These are phyloP conservation scores for Lordiphosa mommai DNA, from an alignment of 1,140 invertebrate genomes.

Conservation along the genomic window DNA sequence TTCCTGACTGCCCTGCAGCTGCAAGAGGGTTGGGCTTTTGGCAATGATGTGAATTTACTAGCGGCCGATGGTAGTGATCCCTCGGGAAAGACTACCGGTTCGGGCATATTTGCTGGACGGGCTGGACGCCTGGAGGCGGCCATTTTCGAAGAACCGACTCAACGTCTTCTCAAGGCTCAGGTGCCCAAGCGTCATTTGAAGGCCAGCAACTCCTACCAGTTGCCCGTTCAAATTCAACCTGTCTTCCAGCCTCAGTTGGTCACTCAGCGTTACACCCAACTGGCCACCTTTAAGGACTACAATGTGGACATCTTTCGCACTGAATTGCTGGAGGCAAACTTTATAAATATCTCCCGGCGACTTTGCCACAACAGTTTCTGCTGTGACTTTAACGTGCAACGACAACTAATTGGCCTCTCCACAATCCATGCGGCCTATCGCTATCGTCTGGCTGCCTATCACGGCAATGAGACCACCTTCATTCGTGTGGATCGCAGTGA, in stretches of 20 bases:
- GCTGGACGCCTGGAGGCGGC: constrained; percentile 55
- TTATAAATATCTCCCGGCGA: background rate
- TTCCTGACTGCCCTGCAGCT: constrained; percentile 83
- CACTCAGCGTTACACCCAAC: constrained; percentile 27
- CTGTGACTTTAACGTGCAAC: constrained; percentile 28
- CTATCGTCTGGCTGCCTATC: constrained; percentile 79
- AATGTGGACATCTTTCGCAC: constrained; percentile 61
- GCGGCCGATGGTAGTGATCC: constrained; percentile 79
- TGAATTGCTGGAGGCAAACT: constrained; percentile 23
- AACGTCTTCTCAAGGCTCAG: constrained; percentile 41
- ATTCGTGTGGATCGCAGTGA: constrained; percentile 67
- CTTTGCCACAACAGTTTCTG: constrained; percentile 54
- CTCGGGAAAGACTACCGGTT: constrained; percentile 66
- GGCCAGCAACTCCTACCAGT: constrained; percentile 22
- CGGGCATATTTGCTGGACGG: constrained; percentile 80
- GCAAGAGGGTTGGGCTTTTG: constrained; percentile 81
- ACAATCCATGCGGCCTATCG: constrained; percentile 30
- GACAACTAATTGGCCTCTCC: background rate
- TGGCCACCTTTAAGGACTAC: constrained; percentile 53
- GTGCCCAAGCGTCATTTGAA: constrained; percentile 74
- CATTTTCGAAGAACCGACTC: constrained; percentile 52
- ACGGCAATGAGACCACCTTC: constrained; percentile 49
- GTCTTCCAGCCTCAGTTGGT: constrained; percentile 25
- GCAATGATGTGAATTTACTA: constrained; percentile 81
- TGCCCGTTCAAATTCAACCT: constrained; percentile 8